Evolutionary conservation across 2,888 invertebrate species (phyloP), one percentile per base, ranked within the genome.

Genomic region (Caenorhabditis panamensis): DNA sequence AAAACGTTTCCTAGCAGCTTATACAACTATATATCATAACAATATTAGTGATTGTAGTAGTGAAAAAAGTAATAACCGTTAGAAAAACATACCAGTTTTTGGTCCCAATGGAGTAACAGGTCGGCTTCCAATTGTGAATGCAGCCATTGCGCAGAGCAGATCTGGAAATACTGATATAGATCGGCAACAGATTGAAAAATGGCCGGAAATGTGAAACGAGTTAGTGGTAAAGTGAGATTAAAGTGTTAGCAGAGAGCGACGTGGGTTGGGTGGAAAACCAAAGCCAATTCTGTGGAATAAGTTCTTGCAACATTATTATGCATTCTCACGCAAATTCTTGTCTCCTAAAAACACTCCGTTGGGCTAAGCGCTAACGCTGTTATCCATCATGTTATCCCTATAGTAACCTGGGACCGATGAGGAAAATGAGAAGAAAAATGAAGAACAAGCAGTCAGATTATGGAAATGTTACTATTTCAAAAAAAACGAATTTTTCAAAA

Each of bases 361-460:
- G 24, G 41, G 9, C 37, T 28, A 24, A 20, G 31, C 58, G 68
- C 49, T 68, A 28, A 61, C 53, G 53, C 28, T 26, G 61, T 61
- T 61, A 69, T 61, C 69, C 69, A 51, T 69, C 61, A 69, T 61
- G 22, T n/a, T n/a, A 67, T 68, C 37, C 49, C 68, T 59, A 68
- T 68, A 68, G 68, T 58, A 68, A 68, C 68, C 20, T 24, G 31
- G 37, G 18, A 11, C 18, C 18, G 47, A 47, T 47, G 49, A 16
- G 37, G n/a, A 47, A 24, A 36, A 24, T n/a, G 24, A 20, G 9
- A 22, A 6, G n/a, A 49, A 31, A 20, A 20, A 20, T 36, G 22
- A 18, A 53, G 9, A 47, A 20, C n/a, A 47, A 18, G 18, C 18
- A 5, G 41, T 4, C 31, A 41, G 5, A 41, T 41, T 16, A 41